phyloP scores from a whole-genome alignment of 1,140 invertebrate genomes.

The Phthorimaea operculella region DNA sequence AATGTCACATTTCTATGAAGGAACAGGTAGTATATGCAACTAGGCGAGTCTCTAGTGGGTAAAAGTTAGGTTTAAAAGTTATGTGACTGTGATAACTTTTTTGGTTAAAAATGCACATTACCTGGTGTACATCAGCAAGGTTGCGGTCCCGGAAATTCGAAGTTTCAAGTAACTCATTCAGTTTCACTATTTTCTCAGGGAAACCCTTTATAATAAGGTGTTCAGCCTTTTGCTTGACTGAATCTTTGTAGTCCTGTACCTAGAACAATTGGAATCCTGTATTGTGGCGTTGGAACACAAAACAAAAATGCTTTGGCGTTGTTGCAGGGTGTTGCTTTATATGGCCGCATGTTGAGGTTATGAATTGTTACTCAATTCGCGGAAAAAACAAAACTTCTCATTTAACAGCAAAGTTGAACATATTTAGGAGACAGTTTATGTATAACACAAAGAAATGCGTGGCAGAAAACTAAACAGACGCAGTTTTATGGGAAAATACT shows the following conservation, averaged over 20 bases:
- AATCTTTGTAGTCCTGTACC: constrained; percentile 88
- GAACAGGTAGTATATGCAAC: too few species aligned
- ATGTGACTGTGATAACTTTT: too few species aligned
- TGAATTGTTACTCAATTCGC: neutral
- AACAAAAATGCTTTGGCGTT: too few species aligned
- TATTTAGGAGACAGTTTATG: too few species aligned
- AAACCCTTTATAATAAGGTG: constrained; percentile 86
- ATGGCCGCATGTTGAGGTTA: constrained; percentile 4
- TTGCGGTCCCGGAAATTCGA: constrained; percentile 81
- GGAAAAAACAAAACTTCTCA: too few species aligned
- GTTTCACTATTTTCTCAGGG: constrained; percentile 88
- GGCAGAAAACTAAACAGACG: neutral
- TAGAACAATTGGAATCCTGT: constrained; percentile 45
- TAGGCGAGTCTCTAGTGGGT: too few species aligned
- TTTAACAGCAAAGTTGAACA: too few species aligned
- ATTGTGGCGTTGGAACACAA: too few species aligned
- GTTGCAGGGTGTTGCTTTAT: neutral
- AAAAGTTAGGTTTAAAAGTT: too few species aligned
- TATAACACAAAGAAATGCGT: too few species aligned
- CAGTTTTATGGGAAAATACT: constrained; percentile 18
- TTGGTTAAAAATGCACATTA: constrained; percentile 15
- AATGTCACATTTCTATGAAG: too few species aligned
- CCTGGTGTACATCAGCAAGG: constrained; percentile 79
- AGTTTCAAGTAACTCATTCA: constrained; percentile 86
- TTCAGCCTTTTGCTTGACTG: constrained; percentile 85